Evolutionary conservation across 2,888 invertebrate genomes (phyloP), one percentile per base, ranked within the genome.

Genomic region (Andrena bucephala): DNA sequence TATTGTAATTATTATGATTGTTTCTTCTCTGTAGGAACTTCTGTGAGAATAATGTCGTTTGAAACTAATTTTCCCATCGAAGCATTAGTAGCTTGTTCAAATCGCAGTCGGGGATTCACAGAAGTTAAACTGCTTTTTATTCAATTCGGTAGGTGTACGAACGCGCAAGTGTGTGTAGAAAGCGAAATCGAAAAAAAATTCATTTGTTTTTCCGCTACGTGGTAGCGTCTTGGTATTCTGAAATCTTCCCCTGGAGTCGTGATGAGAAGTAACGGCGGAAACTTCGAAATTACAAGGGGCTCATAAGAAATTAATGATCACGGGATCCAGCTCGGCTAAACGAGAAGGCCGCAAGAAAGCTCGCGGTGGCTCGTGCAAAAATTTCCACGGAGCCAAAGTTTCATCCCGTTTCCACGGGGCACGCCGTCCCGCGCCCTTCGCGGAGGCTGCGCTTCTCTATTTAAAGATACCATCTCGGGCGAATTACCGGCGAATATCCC

Each of bases 381-480:
- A 70, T 75, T n/a, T 50, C 24, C 29, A 10, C 33, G 5, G 24
- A 24, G 10, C 48, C 8, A 54, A 70, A 72, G 24, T 72, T 81
- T 66, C 42, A 33, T n/a, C 57, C 67, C 66, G 70, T 79, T 79
- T 69, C 33, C 54, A 48, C 42, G 63, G 42, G 24, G 68, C 67
- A 52, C 54, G 68, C 29, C 16, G 54, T 63, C 62, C 24, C 71
- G 62, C 66, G 33, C 48, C 70, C 65, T 69, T 27, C 36, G 63
- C 42, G 62, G 57, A 77, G 71, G 48, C 52, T 31, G 62, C 10
- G 52, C 70, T 57, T 57, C 72, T 82, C 83, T 86, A 87, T 87
- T 88, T 87, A 83, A 87, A 87, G 87, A 86, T 87, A 85, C 78
- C 79, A 85, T 88, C 87, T 73, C 81, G 83, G 60, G 85, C 74